Conservation (phyloP, 1,140 invertebrate genomes). For the Trigoniulus corallinus region DNA sequence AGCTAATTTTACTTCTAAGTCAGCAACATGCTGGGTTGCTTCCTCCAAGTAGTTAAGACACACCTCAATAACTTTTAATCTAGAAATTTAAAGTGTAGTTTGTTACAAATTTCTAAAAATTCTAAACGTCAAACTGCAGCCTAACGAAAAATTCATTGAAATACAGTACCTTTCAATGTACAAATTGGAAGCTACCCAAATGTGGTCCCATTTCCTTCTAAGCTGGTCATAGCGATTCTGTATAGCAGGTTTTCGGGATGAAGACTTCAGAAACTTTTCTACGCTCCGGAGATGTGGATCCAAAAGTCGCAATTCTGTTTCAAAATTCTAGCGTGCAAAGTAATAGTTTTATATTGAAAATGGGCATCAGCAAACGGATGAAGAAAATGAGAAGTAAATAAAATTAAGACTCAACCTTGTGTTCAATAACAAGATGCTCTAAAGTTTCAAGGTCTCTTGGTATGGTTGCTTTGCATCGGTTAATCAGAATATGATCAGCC, state of each 20-base stretch:
- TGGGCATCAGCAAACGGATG: neutral
- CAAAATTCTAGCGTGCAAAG: constrained; percentile 37
- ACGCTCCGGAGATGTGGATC: constrained; percentile 27
- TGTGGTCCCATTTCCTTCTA: constrained; percentile 75
- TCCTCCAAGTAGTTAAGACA: constrained; percentile 77
- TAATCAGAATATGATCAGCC: constrained; percentile 62
- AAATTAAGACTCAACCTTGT: constrained; percentile 39
- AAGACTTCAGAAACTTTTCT: constrained; percentile 62
- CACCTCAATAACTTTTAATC: constrained; percentile 76
- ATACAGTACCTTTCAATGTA: constrained; percentile 53
- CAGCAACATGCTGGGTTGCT: constrained; percentile 66
- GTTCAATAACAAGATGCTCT: constrained; percentile 69
- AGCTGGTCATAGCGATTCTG: constrained; percentile 75
- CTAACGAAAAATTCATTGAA: neutral
- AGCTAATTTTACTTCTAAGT: constrained; percentile 77
- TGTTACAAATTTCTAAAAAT: neutral
- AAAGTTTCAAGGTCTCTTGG: constrained; percentile 69
- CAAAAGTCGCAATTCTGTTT: constrained; percentile 38
- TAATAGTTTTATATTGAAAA: neutral
- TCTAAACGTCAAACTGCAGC: neutral
- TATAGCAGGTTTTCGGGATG: constrained; percentile 49
- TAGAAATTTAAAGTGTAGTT: no score
- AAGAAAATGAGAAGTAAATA: no score
- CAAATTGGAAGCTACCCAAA: constrained; percentile 66
- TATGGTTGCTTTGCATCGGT: constrained; percentile 56